Evolutionary conservation across 2,888 invertebrate genomes (phyloP).

Genomic region (Cyaniris semiargus): DNA sequence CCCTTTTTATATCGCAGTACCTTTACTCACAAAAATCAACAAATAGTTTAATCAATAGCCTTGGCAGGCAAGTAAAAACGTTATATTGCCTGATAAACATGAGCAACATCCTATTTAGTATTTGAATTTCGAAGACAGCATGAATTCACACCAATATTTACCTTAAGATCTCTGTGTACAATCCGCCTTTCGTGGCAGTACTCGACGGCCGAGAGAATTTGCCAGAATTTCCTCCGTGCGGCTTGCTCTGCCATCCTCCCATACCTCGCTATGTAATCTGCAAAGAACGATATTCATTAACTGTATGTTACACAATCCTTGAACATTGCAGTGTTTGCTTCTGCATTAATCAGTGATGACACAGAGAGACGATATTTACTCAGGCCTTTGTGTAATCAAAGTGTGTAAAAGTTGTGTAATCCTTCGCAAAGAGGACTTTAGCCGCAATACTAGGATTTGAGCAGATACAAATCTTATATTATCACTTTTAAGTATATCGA

Average conservation of each 20-base stretch:
- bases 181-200: slow-evolving; percentile 96
- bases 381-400: neutral
- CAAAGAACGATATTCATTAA: slow-evolving; percentile 43
- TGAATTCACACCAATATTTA: slow-evolving; percentile 53
- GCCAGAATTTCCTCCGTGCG: slow-evolving; percentile 96
- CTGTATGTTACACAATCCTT: neutral
- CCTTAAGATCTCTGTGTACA: slow-evolving; percentile 98
- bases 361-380: neutral
- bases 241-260: slow-evolving; percentile 97
- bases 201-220: slow-evolving; percentile 97
- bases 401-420: neutral
- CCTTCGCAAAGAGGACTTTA: neutral
- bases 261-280: slow-evolving; percentile 95
- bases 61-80: too few relatives aligned
- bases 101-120: neutral
- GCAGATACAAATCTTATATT: neutral
- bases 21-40: neutral
- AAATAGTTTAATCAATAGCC: neutral
- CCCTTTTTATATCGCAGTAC: too few relatives aligned
- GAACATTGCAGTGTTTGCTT: neutral
- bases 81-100: too few relatives aligned
- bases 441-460: neutral
- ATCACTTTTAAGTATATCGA: neutral
- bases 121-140: neutral
- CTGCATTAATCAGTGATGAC: neutral